phyloP scores from a whole-genome alignment of 2,797 vertebrate genomes.

The Tenualosa thibaudeaui region DNA sequence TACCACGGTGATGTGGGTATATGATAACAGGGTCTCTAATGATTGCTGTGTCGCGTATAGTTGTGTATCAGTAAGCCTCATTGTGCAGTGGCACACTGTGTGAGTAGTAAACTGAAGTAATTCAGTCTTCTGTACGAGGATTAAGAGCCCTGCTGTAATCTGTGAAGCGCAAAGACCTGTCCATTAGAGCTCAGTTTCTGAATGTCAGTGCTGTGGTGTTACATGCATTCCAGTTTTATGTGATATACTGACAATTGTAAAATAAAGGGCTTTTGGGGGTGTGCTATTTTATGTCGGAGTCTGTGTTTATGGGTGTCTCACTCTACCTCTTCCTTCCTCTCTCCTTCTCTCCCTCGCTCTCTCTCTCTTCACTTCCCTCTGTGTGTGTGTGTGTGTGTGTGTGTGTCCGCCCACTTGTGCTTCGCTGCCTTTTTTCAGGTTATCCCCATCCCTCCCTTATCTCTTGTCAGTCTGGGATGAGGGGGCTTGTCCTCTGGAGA shows the following conservation, averaged over 20 bases:
- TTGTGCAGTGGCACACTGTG: background rate
- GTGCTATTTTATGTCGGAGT: conserved; percentile 1
- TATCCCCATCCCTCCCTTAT: background rate
- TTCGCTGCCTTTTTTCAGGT: background rate
- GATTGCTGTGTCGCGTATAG: background rate
- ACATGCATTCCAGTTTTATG: background rate
- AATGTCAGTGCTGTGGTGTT: background rate
- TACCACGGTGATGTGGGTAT: background rate
- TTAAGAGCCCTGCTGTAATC: background rate
- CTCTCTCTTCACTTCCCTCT: background rate
- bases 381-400: too few species aligned
- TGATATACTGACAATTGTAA: background rate
- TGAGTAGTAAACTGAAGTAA: background rate
- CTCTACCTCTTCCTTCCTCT: background rate
- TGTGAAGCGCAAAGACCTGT: background rate
- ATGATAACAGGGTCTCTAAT: background rate
- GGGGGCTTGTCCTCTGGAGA: background rate
- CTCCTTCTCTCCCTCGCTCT: background rate
- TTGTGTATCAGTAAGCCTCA: background rate
- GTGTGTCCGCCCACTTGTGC: background rate
- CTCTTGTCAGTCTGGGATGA: conserved; percentile 13
- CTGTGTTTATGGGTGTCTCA: background rate
- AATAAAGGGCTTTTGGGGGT: background rate
- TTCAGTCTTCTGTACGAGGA: background rate
- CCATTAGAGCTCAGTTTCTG: background rate